phyloP scores from a whole-genome alignment of 2,113 vertebrate species.

The Oncorhynchus clarkii region DNA sequence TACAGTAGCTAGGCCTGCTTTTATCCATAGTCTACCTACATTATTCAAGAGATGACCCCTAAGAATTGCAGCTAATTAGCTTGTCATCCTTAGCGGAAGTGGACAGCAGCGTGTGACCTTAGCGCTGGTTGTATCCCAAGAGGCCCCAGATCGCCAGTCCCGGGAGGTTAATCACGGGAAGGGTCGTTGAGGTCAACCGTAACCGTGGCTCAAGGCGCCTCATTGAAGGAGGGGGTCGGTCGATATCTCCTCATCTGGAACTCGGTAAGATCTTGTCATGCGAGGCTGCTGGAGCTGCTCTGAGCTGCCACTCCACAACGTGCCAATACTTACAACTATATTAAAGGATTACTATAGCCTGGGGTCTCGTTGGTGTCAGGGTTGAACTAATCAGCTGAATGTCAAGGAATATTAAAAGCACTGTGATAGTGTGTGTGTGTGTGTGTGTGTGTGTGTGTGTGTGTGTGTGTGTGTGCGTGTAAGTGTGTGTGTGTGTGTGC shows the following conservation, averaged over 20 bases:
- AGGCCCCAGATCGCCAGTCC: slow-evolving; percentile 22
- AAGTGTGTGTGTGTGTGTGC: no score
- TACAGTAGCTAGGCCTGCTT: no score
- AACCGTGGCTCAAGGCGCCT: slow-evolving; percentile 7
- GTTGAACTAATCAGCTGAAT: no score
- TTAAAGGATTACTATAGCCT: slow-evolving; percentile 23
- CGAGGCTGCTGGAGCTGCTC: not conserved
- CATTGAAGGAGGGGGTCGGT: not conserved
- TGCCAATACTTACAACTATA: slow-evolving; percentile 1
- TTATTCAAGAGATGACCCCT: slow-evolving; percentile 30
- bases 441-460: no score
- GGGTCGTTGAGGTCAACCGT: slow-evolving; percentile 38
- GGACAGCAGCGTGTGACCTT: slow-evolving; percentile 31
- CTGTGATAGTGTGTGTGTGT: no score
- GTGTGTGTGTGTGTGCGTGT: no score
- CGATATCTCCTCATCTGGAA: slow-evolving; percentile 11
- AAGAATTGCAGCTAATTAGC: slow-evolving; percentile 37
- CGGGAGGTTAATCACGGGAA: slow-evolving; percentile 50
- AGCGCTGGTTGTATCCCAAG: slow-evolving; percentile 34
- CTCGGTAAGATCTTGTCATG: slow-evolving; percentile 8
- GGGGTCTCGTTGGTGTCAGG: not conserved
- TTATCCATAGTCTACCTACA: not conserved
- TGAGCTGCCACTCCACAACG: not conserved
- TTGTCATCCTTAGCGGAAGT: slow-evolving; percentile 37
- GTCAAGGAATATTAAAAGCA: no score